phyloP scores from a whole-genome alignment of 2,113 vertebrate species.

The Thamnophis sirtalis region DNA sequence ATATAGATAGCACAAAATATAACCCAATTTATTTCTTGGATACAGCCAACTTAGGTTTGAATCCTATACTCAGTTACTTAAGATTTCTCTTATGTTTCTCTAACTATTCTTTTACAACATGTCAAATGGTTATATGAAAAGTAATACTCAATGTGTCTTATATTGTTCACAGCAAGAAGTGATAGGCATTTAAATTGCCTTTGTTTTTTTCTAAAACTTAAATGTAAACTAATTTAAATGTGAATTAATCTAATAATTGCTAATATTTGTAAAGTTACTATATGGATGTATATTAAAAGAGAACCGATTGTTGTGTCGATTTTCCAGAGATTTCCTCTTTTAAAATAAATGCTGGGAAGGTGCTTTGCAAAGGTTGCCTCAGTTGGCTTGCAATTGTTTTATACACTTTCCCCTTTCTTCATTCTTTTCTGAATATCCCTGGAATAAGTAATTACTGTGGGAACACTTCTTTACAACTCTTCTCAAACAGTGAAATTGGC shows the following conservation, averaged over 20 bases:
- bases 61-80: slow-evolving; percentile 24
- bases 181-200: slow-evolving; percentile 51
- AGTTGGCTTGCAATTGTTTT: slow-evolving; percentile 68
- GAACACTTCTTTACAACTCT: slow-evolving; percentile 79
- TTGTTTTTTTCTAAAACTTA: slow-evolving; percentile 50
- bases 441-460: slow-evolving; percentile 82
- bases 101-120: slow-evolving; percentile 30
- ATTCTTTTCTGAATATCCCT: slow-evolving; percentile 77
- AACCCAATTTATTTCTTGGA: not conserved
- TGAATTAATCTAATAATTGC: slow-evolving; percentile 63
- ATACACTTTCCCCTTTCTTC: slow-evolving; percentile 75
- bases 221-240: slow-evolving; percentile 57
- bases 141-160: slow-evolving; percentile 49
- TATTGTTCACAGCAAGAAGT: slow-evolving; percentile 50
- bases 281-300: slow-evolving; percentile 54
- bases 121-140: slow-evolving; percentile 49
- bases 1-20: not conserved
- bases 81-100: slow-evolving; percentile 28
- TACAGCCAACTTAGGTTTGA: slow-evolving; percentile 14
- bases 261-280: slow-evolving; percentile 65
- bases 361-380: slow-evolving; percentile 57
- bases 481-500: slow-evolving; percentile 80
- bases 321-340: slow-evolving; percentile 37
- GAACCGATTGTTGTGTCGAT: slow-evolving; percentile 51
- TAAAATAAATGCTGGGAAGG: slow-evolving; percentile 58